Percentiles rank a stretch among this genome's conserved stretches.
These are phyloP conservation scores for Liasis olivaceus DNA, from an alignment of 2,797 vertebrate species.

Conservation along the genomic window DNA sequence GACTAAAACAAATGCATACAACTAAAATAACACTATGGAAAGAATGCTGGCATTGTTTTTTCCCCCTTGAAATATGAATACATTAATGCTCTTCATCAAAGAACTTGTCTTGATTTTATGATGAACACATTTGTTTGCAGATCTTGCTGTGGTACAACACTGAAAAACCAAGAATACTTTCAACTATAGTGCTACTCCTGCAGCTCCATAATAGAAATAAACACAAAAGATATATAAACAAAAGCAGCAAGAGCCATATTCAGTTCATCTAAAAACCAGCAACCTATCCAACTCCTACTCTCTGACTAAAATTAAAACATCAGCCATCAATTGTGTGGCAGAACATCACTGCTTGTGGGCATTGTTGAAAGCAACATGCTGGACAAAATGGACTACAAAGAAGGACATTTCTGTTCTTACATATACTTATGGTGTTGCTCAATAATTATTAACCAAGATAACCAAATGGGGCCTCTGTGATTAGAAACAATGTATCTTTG, in stretches of 20 bases:
- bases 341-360: neutral
- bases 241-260: neutral
- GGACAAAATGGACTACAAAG: neutral
- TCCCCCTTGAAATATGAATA: neutral
- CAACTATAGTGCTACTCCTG: neutral
- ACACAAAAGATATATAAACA: neutral
- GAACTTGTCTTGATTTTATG: neutral
- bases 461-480: no score
- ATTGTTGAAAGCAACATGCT: neutral
- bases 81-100: neutral
- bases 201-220: neutral
- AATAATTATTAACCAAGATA: neutral
- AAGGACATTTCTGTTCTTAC: neutral
- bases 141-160: neutral
- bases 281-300: neutral
- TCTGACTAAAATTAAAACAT: neutral
- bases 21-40: neutral
- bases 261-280: neutral
- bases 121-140: neutral
- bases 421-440: neutral
- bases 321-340: neutral
- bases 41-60: neutral
- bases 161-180: neutral
- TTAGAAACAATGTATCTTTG: no score
- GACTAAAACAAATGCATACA: neutral